phyloP scores from a whole-genome alignment of 1,140 invertebrate genomes.

The Mycetomoellerius zeteki region DNA sequence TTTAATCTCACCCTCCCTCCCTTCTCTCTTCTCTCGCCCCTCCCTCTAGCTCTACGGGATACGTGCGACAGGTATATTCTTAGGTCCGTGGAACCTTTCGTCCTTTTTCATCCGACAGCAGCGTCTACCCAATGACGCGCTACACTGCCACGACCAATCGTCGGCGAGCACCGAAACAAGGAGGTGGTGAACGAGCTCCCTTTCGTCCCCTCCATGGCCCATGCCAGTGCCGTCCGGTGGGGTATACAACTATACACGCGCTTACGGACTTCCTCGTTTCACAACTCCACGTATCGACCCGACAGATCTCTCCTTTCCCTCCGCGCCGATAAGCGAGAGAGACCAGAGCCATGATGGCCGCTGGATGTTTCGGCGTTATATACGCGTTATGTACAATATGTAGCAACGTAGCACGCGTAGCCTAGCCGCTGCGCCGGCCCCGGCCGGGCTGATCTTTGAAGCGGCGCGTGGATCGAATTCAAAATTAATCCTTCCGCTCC shows the following conservation, averaged over 20 bases:
- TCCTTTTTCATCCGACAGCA: conserved; percentile 19
- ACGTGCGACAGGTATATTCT: conserved; percentile 22
- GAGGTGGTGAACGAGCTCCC: conserved; percentile 49
- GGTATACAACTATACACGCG: conserved; percentile 27
- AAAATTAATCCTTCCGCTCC: conserved; percentile 4
- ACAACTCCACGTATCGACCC: conserved; percentile 73
- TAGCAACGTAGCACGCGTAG: background rate
- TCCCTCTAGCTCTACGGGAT: background rate
- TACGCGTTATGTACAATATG: conserved; percentile 39
- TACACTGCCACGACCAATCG: conserved; percentile 59
- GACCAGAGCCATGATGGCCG: conserved; percentile 74
- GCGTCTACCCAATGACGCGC: conserved; percentile 25
- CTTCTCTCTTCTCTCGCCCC: background rate
- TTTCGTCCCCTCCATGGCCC: background rate
- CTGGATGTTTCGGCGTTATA: conserved; percentile 64
- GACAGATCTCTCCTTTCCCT: conserved; percentile 67
- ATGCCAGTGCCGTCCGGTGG: background rate
- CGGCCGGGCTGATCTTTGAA: conserved; percentile 13
- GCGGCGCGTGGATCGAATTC: background rate
- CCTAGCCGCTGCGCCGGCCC: background rate
- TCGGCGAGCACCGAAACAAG: conserved; percentile 54
- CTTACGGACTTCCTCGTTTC: conserved; percentile 43
- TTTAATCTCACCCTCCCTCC: background rate
- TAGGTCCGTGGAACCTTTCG: background rate
- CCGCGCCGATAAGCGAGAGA: conserved; percentile 75